Base-by-base conservation (phyloP, 2,113 vertebrate species). In the Tragulus kanchil region DNA sequence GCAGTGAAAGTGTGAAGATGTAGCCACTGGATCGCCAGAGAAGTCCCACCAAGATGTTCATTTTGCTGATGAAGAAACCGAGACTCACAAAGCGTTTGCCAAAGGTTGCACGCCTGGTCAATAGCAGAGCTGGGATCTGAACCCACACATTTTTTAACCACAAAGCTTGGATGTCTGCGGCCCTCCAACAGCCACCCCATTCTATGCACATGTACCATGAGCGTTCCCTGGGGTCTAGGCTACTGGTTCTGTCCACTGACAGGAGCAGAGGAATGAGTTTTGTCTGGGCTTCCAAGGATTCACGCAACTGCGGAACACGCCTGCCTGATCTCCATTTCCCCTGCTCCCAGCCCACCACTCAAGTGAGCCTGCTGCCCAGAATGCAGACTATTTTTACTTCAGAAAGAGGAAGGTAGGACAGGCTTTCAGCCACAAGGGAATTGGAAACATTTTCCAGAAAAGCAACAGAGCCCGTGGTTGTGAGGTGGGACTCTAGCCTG, bases 131-230 rank as follows among this genome's bases (percentile, higher is more conserved):
- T 26, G 21, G 45, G 28, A 23, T 61, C 23, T 31, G 50, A 79
- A 94, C 25, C n/a, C 83, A 25, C 54, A 23, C 3, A 50, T 54
- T 16, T 67, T 26, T 75, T 48, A 81, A 64, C 28, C 16, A 7
- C 48, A 56, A n/a, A 1, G 28, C 71, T 81, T 42, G 69, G 31
- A 2, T 42, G 42, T 71, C 85, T 54, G 3, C 12, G 56, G 25
- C 62, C 54, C 12, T 89, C 28, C 15, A 25, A 50, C 4, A 50
- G 26, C 6, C 16, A 6, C 45, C 28, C 1, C 0, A 36, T 42
- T 52, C 42, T 42, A 25, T 26, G 59, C 73, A 52, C 28, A 17
- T 0, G 0, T 7, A 31, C 26, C 50, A 16, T 0, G 25, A 3
- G 79, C 54, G 54, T 65, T 65, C 19, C 69, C 48, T 6, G 52